Conservation (phyloP, 1,140 invertebrate species). For the Ephestia elutella region DNA sequence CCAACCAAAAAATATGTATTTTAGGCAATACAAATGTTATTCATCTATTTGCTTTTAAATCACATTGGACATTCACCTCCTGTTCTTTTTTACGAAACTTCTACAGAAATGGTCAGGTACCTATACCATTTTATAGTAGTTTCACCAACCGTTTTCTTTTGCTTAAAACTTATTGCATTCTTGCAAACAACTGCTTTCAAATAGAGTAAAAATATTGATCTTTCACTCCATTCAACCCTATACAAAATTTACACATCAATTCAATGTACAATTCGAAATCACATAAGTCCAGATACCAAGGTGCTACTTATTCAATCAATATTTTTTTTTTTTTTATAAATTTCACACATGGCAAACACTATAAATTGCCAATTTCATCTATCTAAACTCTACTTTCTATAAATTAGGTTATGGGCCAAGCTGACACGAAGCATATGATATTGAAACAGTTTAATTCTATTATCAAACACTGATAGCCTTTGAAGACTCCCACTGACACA, state of each 20-base stretch:
- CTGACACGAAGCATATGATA: neutral
- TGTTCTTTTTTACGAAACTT: no score
- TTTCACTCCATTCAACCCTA: neutral
- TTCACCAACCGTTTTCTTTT: no score
- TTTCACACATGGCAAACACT: neutral
- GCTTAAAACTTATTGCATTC: no score
- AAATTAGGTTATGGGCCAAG: no score
- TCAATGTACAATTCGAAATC: neutral
- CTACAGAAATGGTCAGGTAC: no score
- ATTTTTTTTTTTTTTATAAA: neutral
- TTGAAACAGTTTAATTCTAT: neutral
- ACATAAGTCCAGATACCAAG: neutral
- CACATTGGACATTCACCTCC: no score
- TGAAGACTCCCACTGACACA: neutral
- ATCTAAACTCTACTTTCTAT: neutral
- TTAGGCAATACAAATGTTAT: no score
- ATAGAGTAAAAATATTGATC: neutral
- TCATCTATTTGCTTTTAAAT: no score
- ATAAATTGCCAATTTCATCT: neutral
- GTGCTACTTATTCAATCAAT: neutral
- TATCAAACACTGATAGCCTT: neutral
- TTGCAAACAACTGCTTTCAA: no score
- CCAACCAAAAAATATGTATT: no score
- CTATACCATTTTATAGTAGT: no score
- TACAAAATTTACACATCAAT: slow-evolving; percentile 8